These are phyloP conservation scores for Lasioglossum marginatum DNA, from an alignment of 2,888 invertebrate genomes.

Conservation along the genomic window DNA sequence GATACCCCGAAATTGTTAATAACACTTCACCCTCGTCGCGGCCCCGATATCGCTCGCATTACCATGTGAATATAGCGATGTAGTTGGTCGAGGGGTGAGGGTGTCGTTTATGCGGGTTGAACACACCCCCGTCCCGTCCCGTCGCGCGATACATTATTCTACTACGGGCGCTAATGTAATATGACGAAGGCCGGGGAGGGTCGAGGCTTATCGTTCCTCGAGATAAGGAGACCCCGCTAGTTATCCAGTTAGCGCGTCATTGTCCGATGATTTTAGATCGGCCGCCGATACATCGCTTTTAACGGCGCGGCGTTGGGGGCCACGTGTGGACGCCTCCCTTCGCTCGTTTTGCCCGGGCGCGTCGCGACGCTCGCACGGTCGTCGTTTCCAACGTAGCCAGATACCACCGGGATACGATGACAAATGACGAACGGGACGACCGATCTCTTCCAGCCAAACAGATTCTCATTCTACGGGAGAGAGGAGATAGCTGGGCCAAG, in stretches of 20 bases:
- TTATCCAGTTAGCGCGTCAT: slow-evolving; percentile 84
- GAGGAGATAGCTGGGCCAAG: slow-evolving; percentile 43
- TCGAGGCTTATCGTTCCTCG: slow-evolving; percentile 73
- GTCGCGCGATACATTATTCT: slow-evolving; percentile 79
- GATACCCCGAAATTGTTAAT: slow-evolving; percentile 82
- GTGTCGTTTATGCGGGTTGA: slow-evolving; percentile 68
- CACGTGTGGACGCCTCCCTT: slow-evolving; percentile 50
- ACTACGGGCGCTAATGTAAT: slow-evolving; percentile 82
- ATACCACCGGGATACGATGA: slow-evolving; percentile 71
- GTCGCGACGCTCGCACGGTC: slow-evolving; percentile 12
- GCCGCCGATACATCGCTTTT: slow-evolving; percentile 75
- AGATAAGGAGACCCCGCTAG: slow-evolving; percentile 78
- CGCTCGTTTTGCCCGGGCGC: slow-evolving; percentile 14
- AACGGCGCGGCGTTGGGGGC: slow-evolving; percentile 54
- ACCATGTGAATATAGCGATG: slow-evolving; percentile 84
- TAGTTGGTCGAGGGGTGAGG: slow-evolving; percentile 66
- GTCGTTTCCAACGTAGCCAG: slow-evolving; percentile 8
- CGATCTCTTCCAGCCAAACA: slow-evolving; percentile 74
- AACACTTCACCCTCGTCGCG: slow-evolving; percentile 79
- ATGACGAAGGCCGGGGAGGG: slow-evolving; percentile 72
- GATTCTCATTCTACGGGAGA: slow-evolving; percentile 61
- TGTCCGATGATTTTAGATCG: slow-evolving; percentile 83
- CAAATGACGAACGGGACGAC: slow-evolving; percentile 75
- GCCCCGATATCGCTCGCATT: slow-evolving; percentile 79
- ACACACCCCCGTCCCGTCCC: slow-evolving; percentile 41